A percentile compares a stretch with the other conserved stretches of the same genome.
phyloP scores from a whole-genome alignment of 1,140 invertebrate genomes.

The Heterodera carotae region DNA sequence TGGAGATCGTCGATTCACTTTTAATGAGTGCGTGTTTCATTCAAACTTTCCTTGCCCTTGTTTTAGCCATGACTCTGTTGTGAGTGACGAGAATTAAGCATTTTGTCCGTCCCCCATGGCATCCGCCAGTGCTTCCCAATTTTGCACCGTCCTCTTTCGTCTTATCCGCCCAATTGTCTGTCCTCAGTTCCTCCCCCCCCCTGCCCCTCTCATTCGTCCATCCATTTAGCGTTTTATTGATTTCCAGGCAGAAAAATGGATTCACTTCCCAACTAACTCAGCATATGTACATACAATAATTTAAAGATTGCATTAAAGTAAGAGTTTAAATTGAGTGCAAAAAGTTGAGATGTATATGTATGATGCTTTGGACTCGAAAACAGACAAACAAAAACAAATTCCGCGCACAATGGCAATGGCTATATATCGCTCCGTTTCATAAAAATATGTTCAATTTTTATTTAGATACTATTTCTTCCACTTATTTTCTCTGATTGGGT shows the following conservation, averaged over 20 bases:
- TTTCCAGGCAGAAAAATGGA: not conserved
- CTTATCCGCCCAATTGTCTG: not conserved
- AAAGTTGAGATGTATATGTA: too few relatives aligned
- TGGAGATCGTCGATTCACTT: too few relatives aligned
- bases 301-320: not conserved
- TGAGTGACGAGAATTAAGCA: not conserved
- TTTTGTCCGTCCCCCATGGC: not conserved
- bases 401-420: too few relatives aligned
- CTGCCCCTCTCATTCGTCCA: not conserved
- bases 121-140: not conserved
- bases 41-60: not conserved
- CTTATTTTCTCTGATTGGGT: not conserved
- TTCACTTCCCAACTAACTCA: not conserved
- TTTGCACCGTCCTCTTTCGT: not conserved
- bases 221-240: constrained; percentile 15
- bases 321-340: too few relatives aligned
- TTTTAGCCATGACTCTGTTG: not conserved
- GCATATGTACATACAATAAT: not conserved
- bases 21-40: too few relatives aligned
- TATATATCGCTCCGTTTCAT: too few relatives aligned
- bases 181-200: too few relatives aligned
- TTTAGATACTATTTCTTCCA: too few relatives aligned
- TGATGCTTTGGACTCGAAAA: too few relatives aligned
- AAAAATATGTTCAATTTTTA: too few relatives aligned
- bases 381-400: too few relatives aligned